Evolutionary conservation across 2,888 invertebrate species (phyloP), one percentile per base, ranked within the genome.

Genomic region (Pyrrhosoma nymphula): DNA sequence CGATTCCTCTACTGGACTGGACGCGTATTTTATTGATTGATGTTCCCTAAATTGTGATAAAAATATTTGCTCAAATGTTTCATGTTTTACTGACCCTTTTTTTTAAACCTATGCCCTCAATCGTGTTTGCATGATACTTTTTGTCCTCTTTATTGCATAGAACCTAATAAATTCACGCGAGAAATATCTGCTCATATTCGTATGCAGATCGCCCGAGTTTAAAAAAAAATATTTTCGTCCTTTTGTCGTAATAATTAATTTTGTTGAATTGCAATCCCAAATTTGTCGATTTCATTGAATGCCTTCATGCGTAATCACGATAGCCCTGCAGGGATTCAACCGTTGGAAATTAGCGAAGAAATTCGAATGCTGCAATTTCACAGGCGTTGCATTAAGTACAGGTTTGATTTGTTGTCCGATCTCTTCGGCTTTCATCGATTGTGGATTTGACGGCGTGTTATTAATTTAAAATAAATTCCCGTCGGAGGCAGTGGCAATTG

Each of bases 391-490:
- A 18, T 30, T 82, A 82, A 82, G 35, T 82, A 6, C 23, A 12
- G 14, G 30, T 82, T 82, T 14, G 35, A 82, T 82, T 82, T 14
- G 30, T 35, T 35, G 30, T 35, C 10, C 82, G 35, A 35, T 82
- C 82, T 10, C 18, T 23, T 18, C 69, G 12, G 26, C 69, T 10
- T 23, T 12, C 69, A 69, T 69, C 69, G 69, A 69, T 18, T 69
- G 26, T 69, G 69, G 26, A 69, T 69, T 23, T 35, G 82, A 16
- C 26, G 35, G 82, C 16, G 82, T 82, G 82, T 35, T 35, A 82
- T 82, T 82, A 82, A 82, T 35, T 35, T 82, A 35, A 82, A 82
- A 82, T 82, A 82, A 82, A 82, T 82, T 82, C 82, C 69, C 35
- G 35, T 35, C n/a, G 82, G 30, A 35, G 82, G 30, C 82, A 18